Evolutionary conservation across 2,888 invertebrate species (phyloP), one percentile per base, ranked within the genome.

Genomic region (Hirtodrosophila trivittata): DNA sequence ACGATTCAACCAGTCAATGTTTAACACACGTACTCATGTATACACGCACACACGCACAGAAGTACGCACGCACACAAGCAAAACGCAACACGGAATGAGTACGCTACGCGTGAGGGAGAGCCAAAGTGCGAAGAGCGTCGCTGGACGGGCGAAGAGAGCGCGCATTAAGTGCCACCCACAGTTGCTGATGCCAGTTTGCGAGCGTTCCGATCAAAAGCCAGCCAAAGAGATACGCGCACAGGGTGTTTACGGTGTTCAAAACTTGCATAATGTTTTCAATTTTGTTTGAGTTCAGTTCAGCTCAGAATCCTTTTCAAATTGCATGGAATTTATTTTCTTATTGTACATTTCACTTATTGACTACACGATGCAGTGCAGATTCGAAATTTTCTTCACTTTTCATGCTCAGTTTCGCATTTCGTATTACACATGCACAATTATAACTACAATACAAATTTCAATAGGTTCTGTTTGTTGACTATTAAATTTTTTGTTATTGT

Each of bases 221-320:
- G 64, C 55, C 57, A 49, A 84, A 68, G 81, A 70, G 84, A 56
- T 41, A 43, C 33, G 32, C 49, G 45, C 77, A 84, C 83, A 84
- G 87, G 87, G 83, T 87, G 83, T 50, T 60, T 57, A 56, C 10
- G 52, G 64, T 62, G 21, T 14, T 12, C 38, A 45, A 46, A 56
- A 58, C 59, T 54, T 41, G 59, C 63, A 57, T 52, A 55, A 52
- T 69, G 37, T 76, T 69, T 78, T 78, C 76, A 57, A 84, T 84
- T 84, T 81, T n/a, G 7, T 28, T n/a, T 28, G 28, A 2, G 18
- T 21, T 21, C 28, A 28, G 28, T n/a, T 25, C 25, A 25, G 77
- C 59, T 8, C 43, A 42, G 54, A 39, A 18, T 6, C 10, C 45
- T 42, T 50, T 28, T 26, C 41, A 3, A 32, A 32, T n/a, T 4